phyloP scores from a whole-genome alignment of 64 coral and sea anemone genomes.

The Pocillopora verrucosa region DNA sequence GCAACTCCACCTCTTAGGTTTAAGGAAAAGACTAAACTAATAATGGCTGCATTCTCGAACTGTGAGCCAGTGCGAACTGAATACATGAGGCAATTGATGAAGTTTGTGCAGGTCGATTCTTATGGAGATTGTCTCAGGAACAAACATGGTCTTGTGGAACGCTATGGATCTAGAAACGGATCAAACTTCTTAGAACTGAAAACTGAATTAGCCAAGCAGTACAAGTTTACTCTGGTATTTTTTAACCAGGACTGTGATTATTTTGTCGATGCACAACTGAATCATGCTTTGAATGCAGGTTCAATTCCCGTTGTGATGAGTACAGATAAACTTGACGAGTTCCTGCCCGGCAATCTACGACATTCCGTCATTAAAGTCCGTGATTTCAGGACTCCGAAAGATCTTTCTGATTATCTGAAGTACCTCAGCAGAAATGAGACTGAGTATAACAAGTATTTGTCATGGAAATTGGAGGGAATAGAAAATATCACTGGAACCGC shows the following conservation, averaged over 20 bases:
- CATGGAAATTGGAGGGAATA: background rate
- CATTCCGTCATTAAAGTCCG: slow-evolving; percentile 50
- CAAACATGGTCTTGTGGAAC: slow-evolving; percentile 15
- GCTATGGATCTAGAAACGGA: too few species aligned
- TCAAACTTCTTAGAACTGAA: too few species aligned
- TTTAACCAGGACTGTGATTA: background rate
- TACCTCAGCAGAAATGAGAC: slow-evolving; percentile 50
- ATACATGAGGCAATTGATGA: slow-evolving; percentile 61
- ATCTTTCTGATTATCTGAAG: slow-evolving; percentile 61
- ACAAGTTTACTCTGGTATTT: slow-evolving; percentile 61
- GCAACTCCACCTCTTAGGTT: slow-evolving; percentile 40
- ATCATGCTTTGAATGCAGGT: slow-evolving; percentile 33
- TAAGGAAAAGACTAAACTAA: slow-evolving; percentile 19
- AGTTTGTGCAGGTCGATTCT: slow-evolving; percentile 56
- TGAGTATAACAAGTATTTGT: background rate
- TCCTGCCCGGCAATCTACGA: slow-evolving; percentile 37
- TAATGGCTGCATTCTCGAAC: slow-evolving; percentile 49
- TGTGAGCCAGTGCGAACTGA: slow-evolving; percentile 51
- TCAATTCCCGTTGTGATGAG: background rate
- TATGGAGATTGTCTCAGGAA: slow-evolving; percentile 58
- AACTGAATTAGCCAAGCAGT: background rate
- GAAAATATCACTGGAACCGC: background rate
- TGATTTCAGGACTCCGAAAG: background rate
- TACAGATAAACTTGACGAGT: background rate
- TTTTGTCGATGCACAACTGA: slow-evolving; percentile 55